A percentile compares a stretch with the other conserved stretches of the same genome.
Conservation (phyloP, 2,797 vertebrate species). For the Poeciliopsis presidionis region DNA sequence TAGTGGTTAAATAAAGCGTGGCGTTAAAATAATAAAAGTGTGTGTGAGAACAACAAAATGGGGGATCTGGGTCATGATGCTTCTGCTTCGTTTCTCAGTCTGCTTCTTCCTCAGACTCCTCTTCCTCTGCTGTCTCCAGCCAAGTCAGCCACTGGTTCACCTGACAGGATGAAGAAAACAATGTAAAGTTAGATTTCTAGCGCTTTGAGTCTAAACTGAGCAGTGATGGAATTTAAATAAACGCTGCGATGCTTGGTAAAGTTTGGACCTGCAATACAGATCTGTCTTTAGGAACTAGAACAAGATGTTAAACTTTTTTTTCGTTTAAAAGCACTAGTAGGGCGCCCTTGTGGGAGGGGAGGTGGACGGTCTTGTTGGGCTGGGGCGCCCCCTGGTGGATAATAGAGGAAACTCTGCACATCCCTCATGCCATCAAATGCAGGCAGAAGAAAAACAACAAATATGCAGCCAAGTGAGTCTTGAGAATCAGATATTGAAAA, state of each 20-base stretch:
- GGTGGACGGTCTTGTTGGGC: too few species aligned
- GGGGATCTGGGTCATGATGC: conserved; percentile 86
- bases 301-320: too few species aligned
- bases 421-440: not conserved
- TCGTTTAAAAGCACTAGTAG: too few species aligned
- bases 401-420: not conserved
- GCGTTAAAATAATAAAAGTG: conserved; percentile 57
- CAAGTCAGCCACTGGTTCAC: conserved; percentile 99
- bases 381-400: too few species aligned
- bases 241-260: not conserved
- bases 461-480: not conserved
- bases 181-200: not conserved
- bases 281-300: not conserved
- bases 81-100: conserved; percentile 87
- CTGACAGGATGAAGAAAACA: conserved; percentile 63
- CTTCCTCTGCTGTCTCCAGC: conserved; percentile 98
- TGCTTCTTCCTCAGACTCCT: conserved; percentile 97
- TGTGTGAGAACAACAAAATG: not conserved
- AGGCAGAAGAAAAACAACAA: not conserved
- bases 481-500: not conserved
- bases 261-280: not conserved
- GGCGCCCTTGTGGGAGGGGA: too few species aligned
- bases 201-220: not conserved
- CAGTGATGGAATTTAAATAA: not conserved
- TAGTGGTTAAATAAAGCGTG: conserved; percentile 88